Evolutionary conservation across 1,140 invertebrate genomes (phyloP).

Genomic region (Battus philenor): DNA sequence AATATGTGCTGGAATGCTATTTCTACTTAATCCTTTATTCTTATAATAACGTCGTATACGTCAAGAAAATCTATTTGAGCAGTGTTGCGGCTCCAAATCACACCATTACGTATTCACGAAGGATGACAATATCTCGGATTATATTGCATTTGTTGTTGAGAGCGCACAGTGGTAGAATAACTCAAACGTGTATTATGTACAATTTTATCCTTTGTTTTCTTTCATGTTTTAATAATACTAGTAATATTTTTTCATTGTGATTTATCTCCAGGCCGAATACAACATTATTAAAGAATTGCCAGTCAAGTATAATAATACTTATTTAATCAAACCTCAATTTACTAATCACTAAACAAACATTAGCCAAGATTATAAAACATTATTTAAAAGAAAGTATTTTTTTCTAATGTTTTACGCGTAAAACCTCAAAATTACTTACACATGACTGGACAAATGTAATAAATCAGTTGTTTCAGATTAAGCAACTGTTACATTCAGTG

Average conservation of each 20-base stretch:
- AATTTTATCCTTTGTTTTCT: too few species aligned
- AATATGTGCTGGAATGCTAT: slow-evolving; percentile 49
- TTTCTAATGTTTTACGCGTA: too few species aligned
- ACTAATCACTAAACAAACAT: too few species aligned
- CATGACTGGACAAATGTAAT: slow-evolving; percentile 15
- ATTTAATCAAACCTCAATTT: too few species aligned
- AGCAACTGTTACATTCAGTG: slow-evolving; percentile 26
- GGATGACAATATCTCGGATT: slow-evolving; percentile 27
- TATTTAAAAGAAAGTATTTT: too few species aligned
- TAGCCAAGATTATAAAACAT: too few species aligned
- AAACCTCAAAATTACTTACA: slow-evolving; percentile 7
- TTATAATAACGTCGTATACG: slow-evolving; percentile 33
- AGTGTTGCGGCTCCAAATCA: slow-evolving; percentile 35
- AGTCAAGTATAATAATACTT: too few species aligned
- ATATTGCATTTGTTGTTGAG: slow-evolving; percentile 18
- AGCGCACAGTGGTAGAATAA: slow-evolving; percentile 14
- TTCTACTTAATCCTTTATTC: slow-evolving; percentile 33
- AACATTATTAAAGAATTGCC: too few species aligned
- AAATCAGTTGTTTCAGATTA: slow-evolving; percentile 19
- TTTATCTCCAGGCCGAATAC: too few species aligned
- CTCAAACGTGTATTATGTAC: slow-evolving; percentile 4
- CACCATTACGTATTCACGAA: slow-evolving; percentile 45
- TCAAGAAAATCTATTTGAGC: slow-evolving; percentile 42
- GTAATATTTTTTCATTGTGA: too few species aligned
- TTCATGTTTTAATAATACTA: slow-evolving; percentile 1